Conservation (phyloP, 1,140 invertebrate genomes). For the Agrypnia vestita region DNA sequence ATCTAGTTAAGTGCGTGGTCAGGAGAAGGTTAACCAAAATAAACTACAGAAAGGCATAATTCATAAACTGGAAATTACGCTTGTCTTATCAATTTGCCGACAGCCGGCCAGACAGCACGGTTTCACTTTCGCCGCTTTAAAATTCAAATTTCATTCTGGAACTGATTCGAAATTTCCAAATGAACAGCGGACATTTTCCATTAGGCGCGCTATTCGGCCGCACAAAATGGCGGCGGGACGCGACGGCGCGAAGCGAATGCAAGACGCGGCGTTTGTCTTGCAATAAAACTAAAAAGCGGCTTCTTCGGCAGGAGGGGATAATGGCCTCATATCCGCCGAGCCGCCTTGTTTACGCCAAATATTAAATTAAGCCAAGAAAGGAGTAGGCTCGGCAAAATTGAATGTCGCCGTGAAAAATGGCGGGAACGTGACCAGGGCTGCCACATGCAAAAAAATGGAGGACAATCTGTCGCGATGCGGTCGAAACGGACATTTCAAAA, state of each 20-base stretch:
- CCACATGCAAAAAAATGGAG: background rate
- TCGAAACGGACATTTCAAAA: too few species aligned
- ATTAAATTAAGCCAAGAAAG: constrained; percentile 20
- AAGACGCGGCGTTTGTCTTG: background rate
- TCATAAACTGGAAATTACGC: background rate
- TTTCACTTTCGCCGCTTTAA: constrained; percentile 8
- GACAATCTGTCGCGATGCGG: too few species aligned
- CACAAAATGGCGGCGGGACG: constrained; percentile 8
- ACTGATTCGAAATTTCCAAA: constrained; percentile 11
- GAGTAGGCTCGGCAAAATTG: background rate
- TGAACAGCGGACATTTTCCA: constrained; percentile 22
- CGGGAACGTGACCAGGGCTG: background rate
- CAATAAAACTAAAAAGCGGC: constrained; percentile 16
- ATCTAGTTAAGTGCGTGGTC: too few species aligned
- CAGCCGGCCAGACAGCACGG: background rate
- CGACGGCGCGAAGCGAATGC: background rate
- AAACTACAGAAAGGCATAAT: too few species aligned
- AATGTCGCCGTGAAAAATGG: constrained; percentile 22
- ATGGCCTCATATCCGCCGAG: background rate
- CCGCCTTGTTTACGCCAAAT: constrained; percentile 24
- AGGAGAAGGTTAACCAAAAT: too few species aligned
- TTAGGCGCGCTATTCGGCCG: background rate
- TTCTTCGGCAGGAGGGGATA: background rate
- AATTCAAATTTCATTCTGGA: constrained; percentile 30
- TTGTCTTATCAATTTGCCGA: constrained; percentile 19